These are phyloP conservation scores for Etheostoma spectabile DNA, from an alignment of 2,113 vertebrate species.

Conservation along the genomic window DNA sequence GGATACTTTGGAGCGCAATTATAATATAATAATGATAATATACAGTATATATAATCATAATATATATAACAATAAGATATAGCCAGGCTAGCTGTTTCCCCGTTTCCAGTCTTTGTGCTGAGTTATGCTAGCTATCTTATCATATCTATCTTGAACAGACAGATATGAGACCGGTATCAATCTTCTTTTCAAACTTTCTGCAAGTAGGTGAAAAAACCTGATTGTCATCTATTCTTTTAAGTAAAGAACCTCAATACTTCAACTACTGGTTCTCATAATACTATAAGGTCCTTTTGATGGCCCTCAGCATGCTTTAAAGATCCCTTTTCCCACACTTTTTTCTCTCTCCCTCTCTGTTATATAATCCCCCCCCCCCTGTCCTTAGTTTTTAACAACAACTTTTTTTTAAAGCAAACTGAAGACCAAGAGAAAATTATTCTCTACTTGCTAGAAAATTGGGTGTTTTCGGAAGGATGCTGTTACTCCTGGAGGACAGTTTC, in stretches of 20 bases:
- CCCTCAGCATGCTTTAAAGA: neutral
- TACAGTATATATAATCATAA: no score
- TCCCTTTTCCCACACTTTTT: neutral
- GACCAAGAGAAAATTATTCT: constrained; percentile 48
- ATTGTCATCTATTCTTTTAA: neutral
- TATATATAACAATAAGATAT: no score
- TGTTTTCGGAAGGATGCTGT: constrained; percentile 44
- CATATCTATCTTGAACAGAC: no score
- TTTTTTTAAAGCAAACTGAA: constrained; percentile 56
- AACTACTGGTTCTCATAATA: neutral
- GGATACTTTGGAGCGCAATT: neutral
- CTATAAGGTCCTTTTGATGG: neutral
- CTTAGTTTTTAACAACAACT: constrained; percentile 32
- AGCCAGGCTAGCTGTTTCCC: no score
- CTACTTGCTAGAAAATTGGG: constrained; percentile 55
- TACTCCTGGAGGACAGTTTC: constrained; percentile 61
- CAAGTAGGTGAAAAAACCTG: neutral
- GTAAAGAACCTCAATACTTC: neutral
- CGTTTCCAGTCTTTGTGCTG: neutral
- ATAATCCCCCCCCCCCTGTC: constrained; percentile 21
- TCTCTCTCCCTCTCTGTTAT: neutral
- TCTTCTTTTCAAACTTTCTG: no score
- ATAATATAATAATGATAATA: neutral
- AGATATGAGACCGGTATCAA: no score
- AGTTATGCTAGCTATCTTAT: neutral